Evolutionary conservation across 2,888 invertebrate genomes (phyloP).

Genomic region (Leucania comma): DNA sequence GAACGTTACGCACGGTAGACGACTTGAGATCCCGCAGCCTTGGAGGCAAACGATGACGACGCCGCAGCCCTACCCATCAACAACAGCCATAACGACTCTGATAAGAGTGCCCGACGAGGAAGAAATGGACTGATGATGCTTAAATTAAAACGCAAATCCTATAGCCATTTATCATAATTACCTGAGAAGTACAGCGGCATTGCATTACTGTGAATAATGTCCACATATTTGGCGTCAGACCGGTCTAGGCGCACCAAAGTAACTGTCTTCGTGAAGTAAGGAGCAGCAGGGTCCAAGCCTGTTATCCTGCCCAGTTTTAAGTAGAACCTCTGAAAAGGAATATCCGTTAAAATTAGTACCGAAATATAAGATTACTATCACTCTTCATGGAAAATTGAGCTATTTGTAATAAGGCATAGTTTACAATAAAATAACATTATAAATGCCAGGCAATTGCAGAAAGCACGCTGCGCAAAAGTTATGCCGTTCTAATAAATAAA

Average conservation of each 20-base stretch:
- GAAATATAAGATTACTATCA: neutral
- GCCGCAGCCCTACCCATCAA: too few species aligned
- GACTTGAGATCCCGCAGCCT: too few species aligned
- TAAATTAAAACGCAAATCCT: too few species aligned
- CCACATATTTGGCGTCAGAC: constrained; percentile 96
- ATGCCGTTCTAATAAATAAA: neutral
- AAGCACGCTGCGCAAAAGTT: neutral
- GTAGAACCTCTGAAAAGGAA: constrained; percentile 90
- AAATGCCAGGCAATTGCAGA: too few species aligned
- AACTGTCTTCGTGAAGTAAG: constrained; percentile 96
- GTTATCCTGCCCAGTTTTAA: constrained; percentile 95
- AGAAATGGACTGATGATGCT: too few species aligned
- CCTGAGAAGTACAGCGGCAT: constrained; percentile 93
- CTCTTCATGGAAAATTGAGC: neutral
- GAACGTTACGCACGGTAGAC: too few species aligned
- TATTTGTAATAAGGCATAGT: neutral
- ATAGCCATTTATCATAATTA: constrained; percentile 48
- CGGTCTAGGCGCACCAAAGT: constrained; percentile 95
- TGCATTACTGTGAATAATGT: constrained; percentile 97
- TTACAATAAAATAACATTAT: too few species aligned
- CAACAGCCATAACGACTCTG: too few species aligned
- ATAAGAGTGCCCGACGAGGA: too few species aligned
- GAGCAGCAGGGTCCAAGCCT: constrained; percentile 98
- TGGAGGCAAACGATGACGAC: too few species aligned
- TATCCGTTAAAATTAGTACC: neutral